These are phyloP conservation scores for Clanis bilineata DNA, from an alignment of 2,888 invertebrate genomes.

Conservation along the genomic window DNA sequence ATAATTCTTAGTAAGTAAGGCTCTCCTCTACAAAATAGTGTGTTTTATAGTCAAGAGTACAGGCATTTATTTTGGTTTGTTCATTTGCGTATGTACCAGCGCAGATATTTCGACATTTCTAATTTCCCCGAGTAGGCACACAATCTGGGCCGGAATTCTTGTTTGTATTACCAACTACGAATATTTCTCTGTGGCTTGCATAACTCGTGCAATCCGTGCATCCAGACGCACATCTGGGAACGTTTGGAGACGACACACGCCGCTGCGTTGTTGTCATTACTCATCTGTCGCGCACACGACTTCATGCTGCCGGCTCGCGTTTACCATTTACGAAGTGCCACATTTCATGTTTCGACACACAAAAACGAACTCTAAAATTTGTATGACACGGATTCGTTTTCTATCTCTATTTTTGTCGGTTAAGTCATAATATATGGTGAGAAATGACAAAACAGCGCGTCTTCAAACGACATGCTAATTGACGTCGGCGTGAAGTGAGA, in stretches of 20 bases:
- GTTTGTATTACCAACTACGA: slow-evolving; percentile 46
- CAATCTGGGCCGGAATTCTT: slow-evolving; percentile 40
- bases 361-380: slow-evolving; percentile 57
- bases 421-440: slow-evolving; percentile 45
- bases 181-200: slow-evolving; percentile 57
- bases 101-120: slow-evolving; percentile 37
- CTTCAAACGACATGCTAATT: slow-evolving; percentile 80
- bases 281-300: slow-evolving; percentile 78
- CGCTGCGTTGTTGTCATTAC: slow-evolving; percentile 77
- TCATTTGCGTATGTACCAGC: slow-evolving; percentile 23
- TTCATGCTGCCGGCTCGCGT: slow-evolving; percentile 57
- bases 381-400: slow-evolving; percentile 42
- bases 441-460: slow-evolving; percentile 58
- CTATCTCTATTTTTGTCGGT: slow-evolving; percentile 29
- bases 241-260: slow-evolving; percentile 67
- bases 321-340: slow-evolving; percentile 55
- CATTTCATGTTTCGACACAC: slow-evolving; percentile 43
- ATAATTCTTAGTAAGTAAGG: not conserved
- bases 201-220: slow-evolving; percentile 66
- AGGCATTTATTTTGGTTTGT: slow-evolving; percentile 22
- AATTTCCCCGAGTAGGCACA: slow-evolving; percentile 37
- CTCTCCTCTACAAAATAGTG: not conserved
- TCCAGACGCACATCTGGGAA: slow-evolving; percentile 71
- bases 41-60: not conserved
- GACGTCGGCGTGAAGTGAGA: slow-evolving; percentile 65